Conservation (phyloP, 2,888 invertebrate genomes). For the Serrognathus titanus region DNA sequence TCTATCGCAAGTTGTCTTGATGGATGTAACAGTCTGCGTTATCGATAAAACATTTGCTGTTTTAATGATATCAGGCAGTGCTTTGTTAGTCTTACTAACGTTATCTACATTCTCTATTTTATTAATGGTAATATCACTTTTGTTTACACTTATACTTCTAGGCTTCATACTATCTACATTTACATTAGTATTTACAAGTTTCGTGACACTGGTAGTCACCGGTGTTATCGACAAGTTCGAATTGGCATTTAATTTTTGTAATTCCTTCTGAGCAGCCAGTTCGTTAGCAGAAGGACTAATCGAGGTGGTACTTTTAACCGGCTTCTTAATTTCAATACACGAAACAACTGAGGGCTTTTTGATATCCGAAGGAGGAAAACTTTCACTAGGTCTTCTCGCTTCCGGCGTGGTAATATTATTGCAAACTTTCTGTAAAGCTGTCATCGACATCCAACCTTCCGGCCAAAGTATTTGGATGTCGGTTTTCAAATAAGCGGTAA, state of each 20-base stretch:
- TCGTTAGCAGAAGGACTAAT: background rate
- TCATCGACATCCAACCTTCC: slow-evolving; percentile 54
- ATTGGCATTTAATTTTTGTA: slow-evolving; percentile 23
- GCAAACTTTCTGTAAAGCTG: slow-evolving; percentile 40
- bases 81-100: slow-evolving; percentile 18
- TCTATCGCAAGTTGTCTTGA: slow-evolving; percentile 4
- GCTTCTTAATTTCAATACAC: background rate
- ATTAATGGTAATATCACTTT: slow-evolving; percentile 28
- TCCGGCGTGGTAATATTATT: slow-evolving; percentile 25
- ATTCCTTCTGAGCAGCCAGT: slow-evolving; percentile 13
- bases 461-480: slow-evolving; percentile 55
- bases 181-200: slow-evolving; percentile 7
- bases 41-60: slow-evolving; percentile 15
- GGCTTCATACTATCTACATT: slow-evolving; percentile 18
- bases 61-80: slow-evolving; percentile 24
- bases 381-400: background rate
- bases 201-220: slow-evolving; percentile 13
- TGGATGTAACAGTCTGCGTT: slow-evolving; percentile 9
- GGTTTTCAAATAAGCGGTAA: slow-evolving; percentile 49
- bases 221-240: slow-evolving; percentile 30
- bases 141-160: slow-evolving; percentile 16
- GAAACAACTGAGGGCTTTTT: background rate
- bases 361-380: background rate
- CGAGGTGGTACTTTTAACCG: background rate
- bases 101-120: slow-evolving; percentile 25